Evolutionary conservation across 2,113 vertebrate species (phyloP), one percentile per base, ranked within the genome.

Genomic region (Speoplatyrhinus poulsoni): DNA sequence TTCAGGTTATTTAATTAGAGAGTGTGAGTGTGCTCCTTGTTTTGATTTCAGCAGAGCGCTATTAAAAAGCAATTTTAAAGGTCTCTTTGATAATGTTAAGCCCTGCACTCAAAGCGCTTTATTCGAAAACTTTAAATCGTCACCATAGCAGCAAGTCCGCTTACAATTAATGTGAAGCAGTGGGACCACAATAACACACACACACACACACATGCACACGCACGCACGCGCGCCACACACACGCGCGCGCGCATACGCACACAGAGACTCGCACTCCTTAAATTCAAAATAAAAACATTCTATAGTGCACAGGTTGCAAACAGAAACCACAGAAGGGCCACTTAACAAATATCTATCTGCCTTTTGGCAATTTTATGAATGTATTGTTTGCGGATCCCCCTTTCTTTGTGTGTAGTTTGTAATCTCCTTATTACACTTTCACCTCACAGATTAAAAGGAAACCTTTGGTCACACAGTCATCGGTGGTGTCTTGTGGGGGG

Each of bases 1-100:
- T 67, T 63, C 5, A 49, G 52, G 15, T 15, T 33, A 60, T 82
- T 86, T 81, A 73, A 88, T 85, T 63, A 73, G 77, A 67, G 65
- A 68, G 33, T 65, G 52, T 74, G 81, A 85, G 73, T 85, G 88
- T 52, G 49, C 1, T 52, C 81, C 75, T 53, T 73, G 54, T 17
- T 71, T 61, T 64, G 41, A 70, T 61, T 82, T 54, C 65, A 79
- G 65, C 60, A 48, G 48, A 19, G 5, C 73, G 59, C 78, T 77
- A 67, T 81, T 82, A 76, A 67, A 55, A 79, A 60, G 57, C 46
- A 69, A 68, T 75, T 73, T 53, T 73, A 77, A 68, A 71, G 26
- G 58, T 19, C 55, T 26, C 59, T 55, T 60, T 67, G 60, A 76
- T n/a, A 64, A 72, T 4, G 57, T 67, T 15, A 66, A 82, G 57